These are phyloP conservation scores for Hybos culiciformis DNA, from an alignment of 2,888 invertebrate species.

Conservation along the genomic window DNA sequence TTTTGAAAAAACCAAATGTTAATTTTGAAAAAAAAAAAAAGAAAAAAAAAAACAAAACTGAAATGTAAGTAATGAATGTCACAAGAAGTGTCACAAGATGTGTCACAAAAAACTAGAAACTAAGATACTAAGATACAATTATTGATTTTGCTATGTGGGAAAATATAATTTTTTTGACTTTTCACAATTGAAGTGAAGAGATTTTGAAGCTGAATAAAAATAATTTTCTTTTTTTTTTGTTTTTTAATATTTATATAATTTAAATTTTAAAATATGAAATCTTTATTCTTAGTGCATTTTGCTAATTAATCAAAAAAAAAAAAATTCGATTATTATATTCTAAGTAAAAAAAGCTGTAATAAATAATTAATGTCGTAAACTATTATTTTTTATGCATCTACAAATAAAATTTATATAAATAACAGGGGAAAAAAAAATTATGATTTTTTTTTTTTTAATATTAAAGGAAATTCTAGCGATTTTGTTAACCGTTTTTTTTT, in stretches of 20 bases:
- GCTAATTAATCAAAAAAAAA: conserved; percentile 15
- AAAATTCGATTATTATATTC: conserved; percentile 9
- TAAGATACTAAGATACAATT: too few species aligned
- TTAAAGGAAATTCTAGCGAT: too few species aligned
- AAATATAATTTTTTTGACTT: too few species aligned
- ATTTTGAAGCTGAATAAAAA: too few species aligned
- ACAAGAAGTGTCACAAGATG: too few species aligned
- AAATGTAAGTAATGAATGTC: background rate
- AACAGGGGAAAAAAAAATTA: conserved; percentile 7
- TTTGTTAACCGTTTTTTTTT: too few species aligned
- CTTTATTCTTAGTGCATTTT: conserved; percentile 7
- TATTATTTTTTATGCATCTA: conserved; percentile 13
- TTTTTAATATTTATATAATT: too few species aligned
- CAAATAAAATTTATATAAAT: conserved; percentile 10
- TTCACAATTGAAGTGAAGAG: too few species aligned
- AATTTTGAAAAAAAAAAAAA: conserved; percentile 5
- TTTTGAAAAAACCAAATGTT: conserved; percentile 13
- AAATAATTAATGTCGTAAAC: conserved; percentile 12
- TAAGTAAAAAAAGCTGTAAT: conserved; percentile 8
- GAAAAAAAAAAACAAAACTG: background rate
- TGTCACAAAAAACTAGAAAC: too few species aligned
- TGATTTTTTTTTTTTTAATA: background rate
- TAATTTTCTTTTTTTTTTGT: too few species aligned
- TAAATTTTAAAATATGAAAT: too few species aligned
- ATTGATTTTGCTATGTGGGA: too few species aligned